phyloP scores from a whole-genome alignment of 2,113 vertebrate genomes.

The Struthio camelus region DNA sequence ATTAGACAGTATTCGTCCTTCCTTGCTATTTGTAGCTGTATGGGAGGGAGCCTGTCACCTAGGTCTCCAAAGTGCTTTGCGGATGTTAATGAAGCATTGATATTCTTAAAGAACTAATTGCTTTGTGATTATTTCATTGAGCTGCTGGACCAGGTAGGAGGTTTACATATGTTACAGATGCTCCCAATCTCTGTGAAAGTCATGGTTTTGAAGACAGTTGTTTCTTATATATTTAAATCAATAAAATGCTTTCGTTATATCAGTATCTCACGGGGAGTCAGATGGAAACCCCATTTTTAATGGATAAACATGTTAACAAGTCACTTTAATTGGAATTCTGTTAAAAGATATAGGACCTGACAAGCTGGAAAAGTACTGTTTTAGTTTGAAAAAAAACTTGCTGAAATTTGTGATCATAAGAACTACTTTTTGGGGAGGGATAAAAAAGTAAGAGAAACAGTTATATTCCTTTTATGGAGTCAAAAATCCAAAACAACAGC shows the following conservation, averaged over 20 bases:
- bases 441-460: constrained; percentile 24
- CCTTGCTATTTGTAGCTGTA: neutral
- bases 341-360: neutral
- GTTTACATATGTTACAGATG: neutral
- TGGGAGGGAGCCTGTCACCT: neutral
- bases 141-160: neutral
- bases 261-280: neutral
- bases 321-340: neutral
- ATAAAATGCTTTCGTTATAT: neutral
- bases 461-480: constrained; percentile 8
- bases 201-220: rapidly evolving
- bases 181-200: neutral
- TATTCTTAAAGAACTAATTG: neutral
- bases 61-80: neutral
- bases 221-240: neutral
- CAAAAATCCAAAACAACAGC: constrained; percentile 26
- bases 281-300: neutral
- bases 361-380: neutral
- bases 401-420: neutral
- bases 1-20: neutral
- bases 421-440: neutral
- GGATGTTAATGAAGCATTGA: constrained; percentile 13
- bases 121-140: neutral
- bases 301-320: neutral
- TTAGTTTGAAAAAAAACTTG: neutral